These are phyloP conservation scores for Cyanoderma ruficeps DNA, from an alignment of 2,113 vertebrate species.

Conservation along the genomic window DNA sequence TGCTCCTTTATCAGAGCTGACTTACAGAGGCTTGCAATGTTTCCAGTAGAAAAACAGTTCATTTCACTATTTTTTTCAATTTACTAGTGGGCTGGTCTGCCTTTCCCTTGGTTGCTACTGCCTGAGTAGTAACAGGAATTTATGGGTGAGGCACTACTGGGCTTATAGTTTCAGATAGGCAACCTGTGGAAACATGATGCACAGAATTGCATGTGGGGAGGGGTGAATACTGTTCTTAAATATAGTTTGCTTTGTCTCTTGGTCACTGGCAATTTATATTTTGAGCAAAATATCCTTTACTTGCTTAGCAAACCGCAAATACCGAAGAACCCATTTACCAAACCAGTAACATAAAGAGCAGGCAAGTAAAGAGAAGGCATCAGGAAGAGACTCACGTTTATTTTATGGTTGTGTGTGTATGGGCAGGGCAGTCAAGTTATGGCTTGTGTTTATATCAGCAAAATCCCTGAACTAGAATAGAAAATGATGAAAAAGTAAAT, in stretches of 20 bases:
- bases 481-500: not conserved
- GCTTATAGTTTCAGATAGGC: not conserved
- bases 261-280: not conserved
- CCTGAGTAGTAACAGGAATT: not conserved
- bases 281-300: not conserved
- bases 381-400: not conserved
- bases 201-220: not conserved
- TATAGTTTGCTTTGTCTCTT: not conserved
- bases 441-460: not conserved
- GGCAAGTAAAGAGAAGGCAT: not conserved
- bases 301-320: not conserved
- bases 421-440: not conserved
- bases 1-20: not conserved
- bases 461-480: not conserved
- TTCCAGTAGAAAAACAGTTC: not conserved
- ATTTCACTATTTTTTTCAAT: not conserved
- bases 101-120: not conserved
- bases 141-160: not conserved
- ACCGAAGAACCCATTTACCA: not conserved
- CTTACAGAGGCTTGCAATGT: accelerated
- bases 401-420: not conserved
- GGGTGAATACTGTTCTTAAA: not conserved
- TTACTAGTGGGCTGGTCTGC: not conserved
- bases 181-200: not conserved
- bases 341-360: not conserved